phyloP scores from a whole-genome alignment of 2,888 invertebrate genomes.

The Drosophila niveifrons region DNA sequence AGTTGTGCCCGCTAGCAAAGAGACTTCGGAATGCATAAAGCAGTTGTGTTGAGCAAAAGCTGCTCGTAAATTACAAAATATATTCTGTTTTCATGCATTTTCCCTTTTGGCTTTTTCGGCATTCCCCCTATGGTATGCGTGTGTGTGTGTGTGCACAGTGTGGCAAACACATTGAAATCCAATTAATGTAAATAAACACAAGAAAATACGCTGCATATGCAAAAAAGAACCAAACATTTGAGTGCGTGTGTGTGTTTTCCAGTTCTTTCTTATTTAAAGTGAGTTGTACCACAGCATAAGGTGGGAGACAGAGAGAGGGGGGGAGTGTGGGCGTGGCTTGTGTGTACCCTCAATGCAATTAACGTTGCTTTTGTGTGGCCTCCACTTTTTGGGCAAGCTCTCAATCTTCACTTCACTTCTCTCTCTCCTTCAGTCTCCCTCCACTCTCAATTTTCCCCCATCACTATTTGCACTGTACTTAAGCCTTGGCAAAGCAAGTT shows the following conservation, averaged over 20 bases:
- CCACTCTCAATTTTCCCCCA: conserved; percentile 8
- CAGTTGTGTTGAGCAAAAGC: conserved; percentile 36
- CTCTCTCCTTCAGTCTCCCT: conserved; percentile 4
- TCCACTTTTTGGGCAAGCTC: conserved; percentile 60
- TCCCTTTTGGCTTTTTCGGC: conserved; percentile 18
- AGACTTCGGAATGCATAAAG: conserved; percentile 24
- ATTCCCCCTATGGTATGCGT: conserved; percentile 2
- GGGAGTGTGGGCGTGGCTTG: conserved; percentile 12
- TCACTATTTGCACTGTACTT: conserved; percentile 64
- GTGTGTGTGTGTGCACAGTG: conserved; percentile 33
- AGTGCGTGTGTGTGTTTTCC: conserved; percentile 53
- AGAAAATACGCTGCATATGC: conserved; percentile 50
- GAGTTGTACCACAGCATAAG: conserved; percentile 22
- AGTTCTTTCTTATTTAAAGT: conserved; percentile 66
- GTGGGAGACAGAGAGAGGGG: not conserved
- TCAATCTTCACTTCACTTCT: conserved; percentile 21
- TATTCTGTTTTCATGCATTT: conserved; percentile 29
- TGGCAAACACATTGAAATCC: conserved; percentile 70
- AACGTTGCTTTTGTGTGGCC: conserved; percentile 73
- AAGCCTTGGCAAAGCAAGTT: conserved; percentile 69
- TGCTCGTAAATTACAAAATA: conserved; percentile 40
- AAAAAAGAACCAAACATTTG: conserved; percentile 37
- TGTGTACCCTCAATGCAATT: conserved; percentile 72
- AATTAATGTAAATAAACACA: conserved; percentile 80
- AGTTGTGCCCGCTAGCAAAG: not conserved